phyloP scores from a whole-genome alignment of 2,888 invertebrate genomes.

The Ophion ventricosus region DNA sequence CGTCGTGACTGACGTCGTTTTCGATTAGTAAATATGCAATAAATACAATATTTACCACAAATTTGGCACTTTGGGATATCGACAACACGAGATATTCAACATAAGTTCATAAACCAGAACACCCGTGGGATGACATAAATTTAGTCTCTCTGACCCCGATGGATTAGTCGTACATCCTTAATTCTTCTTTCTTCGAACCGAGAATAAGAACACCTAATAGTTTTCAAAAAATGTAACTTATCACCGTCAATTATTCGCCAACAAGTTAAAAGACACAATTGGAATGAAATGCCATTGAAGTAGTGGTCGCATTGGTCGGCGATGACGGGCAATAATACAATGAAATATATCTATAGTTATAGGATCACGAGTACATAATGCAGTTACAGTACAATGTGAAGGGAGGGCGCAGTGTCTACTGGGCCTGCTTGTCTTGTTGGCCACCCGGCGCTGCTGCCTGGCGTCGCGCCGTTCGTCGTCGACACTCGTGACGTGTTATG shows the following conservation, averaged over 20 bases:
- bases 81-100: too few species aligned
- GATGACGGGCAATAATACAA: conserved; percentile 21
- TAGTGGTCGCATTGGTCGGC: background rate
- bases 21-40: too few species aligned
- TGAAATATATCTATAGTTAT: conserved; percentile 19
- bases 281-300: background rate
- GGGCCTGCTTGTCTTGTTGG: conserved; percentile 17
- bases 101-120: too few species aligned
- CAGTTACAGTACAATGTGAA: conserved; percentile 52
- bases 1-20: too few species aligned
- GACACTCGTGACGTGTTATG: conserved; percentile 40
- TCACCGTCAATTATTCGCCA: background rate
- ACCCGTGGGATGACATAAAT: too few species aligned
- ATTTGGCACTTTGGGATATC: too few species aligned
- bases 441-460: conserved; percentile 26
- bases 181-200: too few species aligned
- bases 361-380: conserved; percentile 25
- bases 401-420: conserved; percentile 28
- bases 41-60: too few species aligned
- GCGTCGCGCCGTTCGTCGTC: conserved; percentile 31
- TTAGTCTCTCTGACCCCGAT: too few species aligned
- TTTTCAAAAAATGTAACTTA: too few species aligned
- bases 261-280: background rate
- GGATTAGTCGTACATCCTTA: too few species aligned
- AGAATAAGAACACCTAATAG: too few species aligned